Evolutionary conservation across 2,797 vertebrate genomes (phyloP).

Genomic region (Petrocephalus sullivani): DNA sequence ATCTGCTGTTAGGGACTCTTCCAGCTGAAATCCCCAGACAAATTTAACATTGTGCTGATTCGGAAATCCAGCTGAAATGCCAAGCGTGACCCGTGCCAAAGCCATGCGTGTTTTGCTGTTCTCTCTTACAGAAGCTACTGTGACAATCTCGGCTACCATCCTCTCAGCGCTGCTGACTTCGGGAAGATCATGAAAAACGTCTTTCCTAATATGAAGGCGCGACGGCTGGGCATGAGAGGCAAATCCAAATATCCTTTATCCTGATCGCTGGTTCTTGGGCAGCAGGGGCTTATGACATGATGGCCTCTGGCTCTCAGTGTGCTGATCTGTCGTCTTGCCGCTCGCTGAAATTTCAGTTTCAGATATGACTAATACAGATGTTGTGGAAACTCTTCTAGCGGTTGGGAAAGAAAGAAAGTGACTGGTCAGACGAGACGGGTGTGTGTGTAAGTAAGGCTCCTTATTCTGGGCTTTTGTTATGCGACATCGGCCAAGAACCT

Average conservation of each 20-base stretch:
- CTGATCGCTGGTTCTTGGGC: background rate
- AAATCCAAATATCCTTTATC: slow-evolving; percentile 99
- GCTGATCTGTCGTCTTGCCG: background rate
- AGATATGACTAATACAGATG: background rate
- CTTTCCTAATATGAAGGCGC: slow-evolving; percentile 99
- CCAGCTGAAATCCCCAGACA: background rate
- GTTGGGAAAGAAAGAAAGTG: background rate
- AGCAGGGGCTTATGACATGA: background rate
- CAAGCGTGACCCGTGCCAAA: background rate
- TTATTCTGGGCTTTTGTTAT: slow-evolving; percentile 43
- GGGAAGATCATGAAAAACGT: slow-evolving; percentile 99
- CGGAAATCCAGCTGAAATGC: background rate
- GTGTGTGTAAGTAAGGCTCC: slow-evolving; percentile 27
- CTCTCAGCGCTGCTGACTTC: slow-evolving; percentile 95
- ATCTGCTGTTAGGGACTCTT: background rate
- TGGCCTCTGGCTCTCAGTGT: slow-evolving; percentile 30
- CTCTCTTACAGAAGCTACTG: slow-evolving; percentile 82
- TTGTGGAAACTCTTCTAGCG: background rate
- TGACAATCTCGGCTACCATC: slow-evolving; percentile 98
- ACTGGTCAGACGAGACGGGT: slow-evolving; percentile 8
- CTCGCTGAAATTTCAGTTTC: background rate
- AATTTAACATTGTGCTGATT: background rate
- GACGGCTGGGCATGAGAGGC: slow-evolving; percentile 96
- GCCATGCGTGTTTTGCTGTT: background rate
- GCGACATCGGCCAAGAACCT: slow-evolving; percentile 33